These are phyloP conservation scores for Hydrozoanthus tunicans DNA, from an alignment of 64 coral and sea anemone species.

Conservation along the genomic window DNA sequence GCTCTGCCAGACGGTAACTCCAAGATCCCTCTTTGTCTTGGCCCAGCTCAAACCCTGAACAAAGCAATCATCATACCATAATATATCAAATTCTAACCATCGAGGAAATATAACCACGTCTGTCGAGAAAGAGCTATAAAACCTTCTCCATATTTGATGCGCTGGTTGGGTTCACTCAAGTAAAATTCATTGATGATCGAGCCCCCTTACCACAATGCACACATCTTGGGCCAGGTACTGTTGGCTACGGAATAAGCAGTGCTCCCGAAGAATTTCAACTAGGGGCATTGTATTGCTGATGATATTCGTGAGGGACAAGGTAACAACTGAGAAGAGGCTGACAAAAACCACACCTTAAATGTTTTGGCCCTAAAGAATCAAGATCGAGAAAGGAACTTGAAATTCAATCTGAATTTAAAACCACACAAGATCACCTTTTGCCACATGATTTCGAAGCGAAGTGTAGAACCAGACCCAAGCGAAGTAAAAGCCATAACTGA, in stretches of 20 bases:
- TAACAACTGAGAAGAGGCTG: constrained; percentile 45
- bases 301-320: constrained; percentile 41
- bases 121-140: constrained; percentile 33
- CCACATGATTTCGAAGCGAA: constrained; percentile 23
- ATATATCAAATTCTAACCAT: constrained; percentile 46
- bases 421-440: constrained; percentile 47
- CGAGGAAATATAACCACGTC: constrained; percentile 32
- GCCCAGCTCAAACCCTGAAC: constrained; percentile 48
- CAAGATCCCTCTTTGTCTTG: constrained; percentile 38
- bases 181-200: constrained; percentile 44
- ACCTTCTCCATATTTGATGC: constrained; percentile 48
- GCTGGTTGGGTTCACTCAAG: constrained; percentile 47
- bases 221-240: constrained; percentile 46
- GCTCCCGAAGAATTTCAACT: constrained; percentile 48
- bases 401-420: constrained; percentile 50
- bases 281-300: constrained; percentile 43
- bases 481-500: constrained; percentile 46
- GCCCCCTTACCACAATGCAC: constrained; percentile 45
- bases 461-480: constrained; percentile 30
- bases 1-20: constrained; percentile 35
- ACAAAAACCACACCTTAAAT: constrained; percentile 45
- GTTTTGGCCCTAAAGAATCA: constrained; percentile 25
- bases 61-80: constrained; percentile 49
- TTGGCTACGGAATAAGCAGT: constrained; percentile 47
- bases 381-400: constrained; percentile 53